Percentiles rank a stretch among this genome's conserved stretches.
These are phyloP conservation scores for Campylomormyrus numenius DNA, from an alignment of 2,113 vertebrate genomes.

Conservation along the genomic window DNA sequence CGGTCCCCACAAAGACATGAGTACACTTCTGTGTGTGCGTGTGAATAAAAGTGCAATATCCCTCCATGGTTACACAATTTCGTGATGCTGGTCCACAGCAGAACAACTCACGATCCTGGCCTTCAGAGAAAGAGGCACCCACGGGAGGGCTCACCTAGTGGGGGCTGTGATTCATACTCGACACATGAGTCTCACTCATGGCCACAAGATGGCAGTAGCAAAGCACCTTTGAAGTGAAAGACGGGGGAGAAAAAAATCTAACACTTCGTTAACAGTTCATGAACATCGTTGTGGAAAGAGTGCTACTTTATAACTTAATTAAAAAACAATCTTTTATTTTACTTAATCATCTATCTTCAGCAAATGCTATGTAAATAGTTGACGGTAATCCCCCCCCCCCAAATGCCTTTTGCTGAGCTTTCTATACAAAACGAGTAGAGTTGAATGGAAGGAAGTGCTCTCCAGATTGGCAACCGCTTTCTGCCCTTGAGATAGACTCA, in stretches of 20 bases:
- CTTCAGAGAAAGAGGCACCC: neutral
- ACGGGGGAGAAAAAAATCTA: neutral
- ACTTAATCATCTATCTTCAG: constrained; percentile 8
- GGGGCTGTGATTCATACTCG: neutral
- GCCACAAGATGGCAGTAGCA: constrained; percentile 10
- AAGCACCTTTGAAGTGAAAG: constrained; percentile 1
- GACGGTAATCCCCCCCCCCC: neutral
- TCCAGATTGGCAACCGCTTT: neutral
- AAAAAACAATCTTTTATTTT: neutral
- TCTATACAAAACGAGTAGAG: neutral
- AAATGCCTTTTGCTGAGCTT: neutral
- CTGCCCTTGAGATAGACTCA: neutral
- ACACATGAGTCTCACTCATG: neutral
- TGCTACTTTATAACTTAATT: neutral
- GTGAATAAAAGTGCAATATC: neutral
- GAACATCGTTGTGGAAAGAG: neutral
- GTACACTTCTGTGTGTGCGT: neutral
- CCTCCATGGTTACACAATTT: neutral
- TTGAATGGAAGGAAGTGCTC: neutral
- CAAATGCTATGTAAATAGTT: neutral
- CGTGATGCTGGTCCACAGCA: neutral
- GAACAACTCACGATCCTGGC: neutral
- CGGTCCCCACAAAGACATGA: too few relatives aligned
- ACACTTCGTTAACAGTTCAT: neutral
- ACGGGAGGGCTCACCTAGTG: neutral